A percentile compares a stretch with the other conserved stretches of the same genome.
phyloP scores from a whole-genome alignment of 2,888 invertebrate genomes.

The Orgyia antiqua region DNA sequence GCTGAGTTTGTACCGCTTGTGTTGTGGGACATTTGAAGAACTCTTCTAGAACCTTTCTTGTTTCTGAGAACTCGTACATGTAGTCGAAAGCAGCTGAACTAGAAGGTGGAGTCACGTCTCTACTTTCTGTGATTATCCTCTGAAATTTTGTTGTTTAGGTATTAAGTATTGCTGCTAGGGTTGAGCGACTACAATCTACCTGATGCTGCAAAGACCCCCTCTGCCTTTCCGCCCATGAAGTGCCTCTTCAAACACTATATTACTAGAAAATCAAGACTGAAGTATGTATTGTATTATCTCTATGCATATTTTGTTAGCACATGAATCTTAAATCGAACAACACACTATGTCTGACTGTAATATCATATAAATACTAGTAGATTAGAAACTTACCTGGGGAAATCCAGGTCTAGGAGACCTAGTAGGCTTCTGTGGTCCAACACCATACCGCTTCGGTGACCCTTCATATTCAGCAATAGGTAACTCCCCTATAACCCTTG shows the following conservation, averaged over 20 bases:
- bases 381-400: constrained; percentile 83
- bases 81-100: constrained; percentile 87
- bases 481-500: constrained; percentile 87
- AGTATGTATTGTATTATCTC: too few species aligned
- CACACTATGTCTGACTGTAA: too few species aligned
- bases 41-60: constrained; percentile 93
- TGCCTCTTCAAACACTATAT: too few species aligned
- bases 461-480: constrained; percentile 97
- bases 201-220: too few species aligned
- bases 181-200: too few species aligned
- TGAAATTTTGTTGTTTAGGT: constrained; percentile 43
- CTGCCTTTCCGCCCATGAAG: too few species aligned
- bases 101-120: constrained; percentile 65
- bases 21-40: constrained; percentile 91
- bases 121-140: constrained; percentile 68
- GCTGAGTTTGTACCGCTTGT: constrained; percentile 47
- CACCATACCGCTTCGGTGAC: constrained; percentile 91
- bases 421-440: constrained; percentile 83
- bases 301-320: too few species aligned
- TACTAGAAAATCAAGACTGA: too few species aligned
- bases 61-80: constrained; percentile 94
- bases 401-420: constrained; percentile 92
- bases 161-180: too few species aligned
- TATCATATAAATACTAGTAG: too few species aligned
- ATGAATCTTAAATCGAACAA: too few species aligned